A percentile compares a stretch with the other conserved stretches of the same genome.
phyloP scores from a whole-genome alignment of 2,113 vertebrate species.

The Bungarus multicinctus region DNA sequence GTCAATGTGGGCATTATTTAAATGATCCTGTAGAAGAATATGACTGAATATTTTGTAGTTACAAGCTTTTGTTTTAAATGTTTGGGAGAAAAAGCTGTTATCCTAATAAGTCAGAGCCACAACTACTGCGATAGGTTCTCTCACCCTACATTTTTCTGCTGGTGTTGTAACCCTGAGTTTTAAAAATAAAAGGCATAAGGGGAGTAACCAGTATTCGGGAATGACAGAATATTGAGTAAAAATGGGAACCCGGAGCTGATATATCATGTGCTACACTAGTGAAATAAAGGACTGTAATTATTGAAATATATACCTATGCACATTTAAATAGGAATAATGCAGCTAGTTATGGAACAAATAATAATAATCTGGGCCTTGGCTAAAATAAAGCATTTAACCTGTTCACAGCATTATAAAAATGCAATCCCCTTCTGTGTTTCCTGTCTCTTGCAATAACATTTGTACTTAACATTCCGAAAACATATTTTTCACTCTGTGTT shows the following conservation, averaged over 20 bases:
- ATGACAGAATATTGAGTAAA: background rate
- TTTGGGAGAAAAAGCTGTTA: background rate
- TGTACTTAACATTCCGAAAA: background rate
- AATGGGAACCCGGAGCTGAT: conserved; percentile 31
- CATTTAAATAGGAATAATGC: background rate
- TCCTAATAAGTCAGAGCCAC: background rate
- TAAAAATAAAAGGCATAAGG: background rate
- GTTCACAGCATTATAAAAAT: background rate
- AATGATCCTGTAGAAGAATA: conserved; percentile 43
- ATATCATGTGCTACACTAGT: background rate
- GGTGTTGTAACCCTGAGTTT: conserved; percentile 12
- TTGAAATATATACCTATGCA: background rate
- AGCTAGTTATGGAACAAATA: background rate
- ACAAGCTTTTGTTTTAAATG: background rate
- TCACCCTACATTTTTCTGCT: background rate
- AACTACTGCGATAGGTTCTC: background rate
- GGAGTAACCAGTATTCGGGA: background rate
- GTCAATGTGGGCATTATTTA: conserved; percentile 58
- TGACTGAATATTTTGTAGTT: conserved; percentile 31
- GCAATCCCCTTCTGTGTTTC: too few species aligned
- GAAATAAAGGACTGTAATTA: background rate
- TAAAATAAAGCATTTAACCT: background rate
- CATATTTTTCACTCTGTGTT: background rate
- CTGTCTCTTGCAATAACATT: background rate
- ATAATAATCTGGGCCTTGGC: background rate